Percentiles rank a stretch among this genome's conserved stretches.
Evolutionary conservation across 2,797 vertebrate species (phyloP).

Genomic region (Enteromius anoplus): DNA sequence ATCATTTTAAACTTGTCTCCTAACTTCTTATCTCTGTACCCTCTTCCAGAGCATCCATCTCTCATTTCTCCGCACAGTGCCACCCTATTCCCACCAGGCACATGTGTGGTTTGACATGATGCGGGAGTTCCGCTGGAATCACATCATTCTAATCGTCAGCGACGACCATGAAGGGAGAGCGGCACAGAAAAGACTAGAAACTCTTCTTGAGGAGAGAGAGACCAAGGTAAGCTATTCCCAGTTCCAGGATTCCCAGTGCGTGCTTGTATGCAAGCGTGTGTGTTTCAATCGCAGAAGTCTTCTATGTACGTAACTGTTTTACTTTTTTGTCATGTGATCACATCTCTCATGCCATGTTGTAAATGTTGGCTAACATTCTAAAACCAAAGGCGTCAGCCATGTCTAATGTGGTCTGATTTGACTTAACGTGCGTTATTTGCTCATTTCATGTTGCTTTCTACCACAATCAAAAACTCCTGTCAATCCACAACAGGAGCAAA

Average conservation of each 20-base stretch:
- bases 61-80: slow-evolving; percentile 96
- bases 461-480: slow-evolving; percentile 96
- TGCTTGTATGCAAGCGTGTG: slow-evolving; percentile 56
- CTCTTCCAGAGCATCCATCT: slow-evolving; percentile 92
- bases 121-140: slow-evolving; percentile 98
- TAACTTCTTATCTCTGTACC: neutral
- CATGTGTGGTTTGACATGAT: slow-evolving; percentile 99
- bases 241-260: slow-evolving; percentile 52
- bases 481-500: slow-evolving; percentile 90
- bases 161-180: slow-evolving; percentile 98
- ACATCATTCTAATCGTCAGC: slow-evolving; percentile 96
- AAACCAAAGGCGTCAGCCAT: slow-evolving; percentile 89
- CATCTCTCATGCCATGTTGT: slow-evolving; percentile 92
- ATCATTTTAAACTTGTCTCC: neutral
- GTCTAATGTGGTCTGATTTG: slow-evolving; percentile 94
- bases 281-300: slow-evolving; percentile 67
- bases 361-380: slow-evolving; percentile 91
- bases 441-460: slow-evolving; percentile 97
- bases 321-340: slow-evolving; percentile 89
- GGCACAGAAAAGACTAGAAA: slow-evolving; percentile 97
- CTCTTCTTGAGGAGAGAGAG: slow-evolving; percentile 94
- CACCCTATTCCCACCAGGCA: slow-evolving; percentile 97
- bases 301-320: slow-evolving; percentile 87
- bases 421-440: slow-evolving; percentile 92
- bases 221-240: slow-evolving; percentile 90